A percentile compares a stretch with the other conserved stretches of the same genome.
Conservation (phyloP, 2,888 invertebrate genomes). For the Poecilus cupreus region DNA sequence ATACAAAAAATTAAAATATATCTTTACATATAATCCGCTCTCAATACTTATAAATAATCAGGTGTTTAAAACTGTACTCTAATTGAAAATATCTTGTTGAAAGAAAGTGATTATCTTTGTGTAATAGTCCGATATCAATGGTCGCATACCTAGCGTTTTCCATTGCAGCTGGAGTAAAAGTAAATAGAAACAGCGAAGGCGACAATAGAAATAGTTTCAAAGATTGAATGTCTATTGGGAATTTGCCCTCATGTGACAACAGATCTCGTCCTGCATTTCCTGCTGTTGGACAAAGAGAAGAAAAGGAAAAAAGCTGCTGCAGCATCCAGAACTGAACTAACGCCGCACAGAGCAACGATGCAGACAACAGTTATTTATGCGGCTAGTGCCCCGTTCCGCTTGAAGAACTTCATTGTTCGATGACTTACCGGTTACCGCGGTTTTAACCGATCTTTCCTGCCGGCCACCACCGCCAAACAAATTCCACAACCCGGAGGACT, state of each 20-base stretch:
- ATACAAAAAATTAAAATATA: too few relatives aligned
- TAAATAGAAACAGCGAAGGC: background rate
- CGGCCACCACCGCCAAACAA: background rate
- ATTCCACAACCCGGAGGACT: too few relatives aligned
- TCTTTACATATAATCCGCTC: too few relatives aligned
- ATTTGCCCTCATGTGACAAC: background rate
- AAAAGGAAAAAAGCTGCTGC: conserved; percentile 1
- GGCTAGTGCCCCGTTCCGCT: conserved; percentile 50
- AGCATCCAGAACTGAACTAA: conserved; percentile 21
- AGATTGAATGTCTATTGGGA: background rate
- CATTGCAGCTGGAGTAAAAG: background rate
- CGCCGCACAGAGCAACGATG: conserved; percentile 17
- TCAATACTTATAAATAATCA: too few relatives aligned
- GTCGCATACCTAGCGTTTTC: background rate
- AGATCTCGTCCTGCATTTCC: conserved; percentile 36
- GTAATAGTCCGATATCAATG: too few relatives aligned
- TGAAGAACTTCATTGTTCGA: conserved; percentile 51
- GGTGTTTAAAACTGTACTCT: too few relatives aligned
- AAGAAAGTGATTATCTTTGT: too few relatives aligned
- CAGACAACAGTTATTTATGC: conserved; percentile 56
- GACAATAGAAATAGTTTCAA: background rate
- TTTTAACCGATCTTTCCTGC: background rate
- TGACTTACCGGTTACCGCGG: conserved; percentile 41
- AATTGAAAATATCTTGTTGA: too few relatives aligned
- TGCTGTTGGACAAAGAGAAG: conserved; percentile 38